Conservation (phyloP, 2,888 invertebrate genomes). For the Eupithecia subumbrata region DNA sequence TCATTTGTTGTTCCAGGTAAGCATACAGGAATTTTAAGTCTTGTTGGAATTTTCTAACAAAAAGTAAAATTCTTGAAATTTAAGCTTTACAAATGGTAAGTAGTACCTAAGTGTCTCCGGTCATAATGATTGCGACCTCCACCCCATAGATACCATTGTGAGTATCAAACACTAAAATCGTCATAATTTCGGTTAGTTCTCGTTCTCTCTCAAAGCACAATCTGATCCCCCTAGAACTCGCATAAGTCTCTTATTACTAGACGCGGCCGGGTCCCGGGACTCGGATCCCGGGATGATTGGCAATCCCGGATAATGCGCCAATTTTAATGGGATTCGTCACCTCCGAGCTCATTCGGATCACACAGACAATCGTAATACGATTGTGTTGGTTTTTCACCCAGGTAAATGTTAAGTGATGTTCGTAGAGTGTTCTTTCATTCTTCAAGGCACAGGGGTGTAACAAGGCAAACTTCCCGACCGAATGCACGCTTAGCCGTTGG, state of each 20-base stretch:
- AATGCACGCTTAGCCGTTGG: too few species aligned
- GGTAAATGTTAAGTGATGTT: background rate
- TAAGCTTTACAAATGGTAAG: background rate
- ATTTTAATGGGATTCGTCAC: constrained; percentile 57
- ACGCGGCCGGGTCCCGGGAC: constrained; percentile 56
- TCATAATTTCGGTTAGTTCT: background rate
- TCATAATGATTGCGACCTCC: background rate
- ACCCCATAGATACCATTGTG: background rate
- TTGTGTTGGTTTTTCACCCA: background rate
- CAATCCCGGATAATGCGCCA: constrained; percentile 66
- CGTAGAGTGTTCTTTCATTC: background rate
- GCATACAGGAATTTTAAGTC: constrained; percentile 15
- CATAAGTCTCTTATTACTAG: constrained; percentile 64
- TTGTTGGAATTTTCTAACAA: background rate
- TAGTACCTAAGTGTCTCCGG: background rate
- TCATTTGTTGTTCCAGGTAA: constrained; percentile 57
- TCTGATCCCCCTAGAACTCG: constrained; percentile 11
- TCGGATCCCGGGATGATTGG: constrained; percentile 73
- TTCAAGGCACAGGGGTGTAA: background rate
- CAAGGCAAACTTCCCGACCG: too few species aligned
- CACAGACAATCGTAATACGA: constrained; percentile 31
- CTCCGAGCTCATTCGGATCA: constrained; percentile 52
- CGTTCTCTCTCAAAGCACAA: background rate
- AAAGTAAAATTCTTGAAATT: background rate
- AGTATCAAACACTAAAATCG: background rate